Evolutionary conservation across 2,797 vertebrate species (phyloP), one percentile per base, ranked within the genome.

Genomic region (Darevskia nairensis): DNA sequence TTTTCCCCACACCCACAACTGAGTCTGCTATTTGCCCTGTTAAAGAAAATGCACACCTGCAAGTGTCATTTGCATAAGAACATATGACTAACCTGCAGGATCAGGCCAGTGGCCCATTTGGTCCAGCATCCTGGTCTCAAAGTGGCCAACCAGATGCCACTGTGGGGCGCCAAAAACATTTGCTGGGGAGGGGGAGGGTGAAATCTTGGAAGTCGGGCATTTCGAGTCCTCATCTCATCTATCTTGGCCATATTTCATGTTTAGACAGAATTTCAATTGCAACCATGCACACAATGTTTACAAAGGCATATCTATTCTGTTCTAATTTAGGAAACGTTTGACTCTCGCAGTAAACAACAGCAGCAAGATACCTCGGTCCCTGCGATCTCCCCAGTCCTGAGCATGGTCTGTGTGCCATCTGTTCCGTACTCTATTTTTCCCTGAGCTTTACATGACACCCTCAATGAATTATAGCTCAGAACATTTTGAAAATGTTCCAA

Each of bases 401-500:
- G 9, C 23, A 7, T 50, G 74, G 7, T 46, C 50, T 75, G 27
- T 75, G 27, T 72, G 0, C 0, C 64, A 32, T 86, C 64, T 35
- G 55, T 19, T 86, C 76, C n/a, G 25, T 25, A 75, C 32, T 64
- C 4, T 46, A 29, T 15, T 46, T 85, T 8, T 27, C 7, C 59
- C 6, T 46, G 19, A 64, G n/a, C 15, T 23, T 71, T 32, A 44
- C 44, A 27, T 35, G 21, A 27, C 15, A 29, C n/a, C 29, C 64
- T 75, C 50, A 17, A 39, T 39, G 69, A 13, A 32, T 23, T 13
- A 44, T 19, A 32, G 76, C 41, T 74, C 68, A 0, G 2, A 32
- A 17, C 81, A 59, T 88, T 83, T 1, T 61, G 0, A 4, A 0
- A 0, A 35, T 50, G 3, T 1, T 88, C 39, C 27, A 1, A 78